Percentiles rank a stretch among this genome's conserved stretches.
phyloP scores from a whole-genome alignment of 2,888 invertebrate species.

The Dryomyza anilis region DNA sequence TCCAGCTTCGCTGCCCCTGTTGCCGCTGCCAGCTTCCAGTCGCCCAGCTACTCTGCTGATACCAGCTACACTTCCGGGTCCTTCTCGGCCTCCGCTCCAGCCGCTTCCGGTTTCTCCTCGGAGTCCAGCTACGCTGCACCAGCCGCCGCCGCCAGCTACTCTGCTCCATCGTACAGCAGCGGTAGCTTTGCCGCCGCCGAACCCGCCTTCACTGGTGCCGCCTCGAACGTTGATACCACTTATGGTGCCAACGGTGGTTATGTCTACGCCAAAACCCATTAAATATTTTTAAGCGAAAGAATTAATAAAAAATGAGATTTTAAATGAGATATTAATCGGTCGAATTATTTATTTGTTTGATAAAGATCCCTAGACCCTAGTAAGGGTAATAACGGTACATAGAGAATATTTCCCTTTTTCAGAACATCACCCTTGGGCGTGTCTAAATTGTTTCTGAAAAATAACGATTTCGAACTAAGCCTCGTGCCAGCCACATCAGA shows the following conservation, averaged over 20 bases:
- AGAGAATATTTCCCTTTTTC: slow-evolving; percentile 26
- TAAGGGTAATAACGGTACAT: no score
- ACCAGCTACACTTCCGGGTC: slow-evolving; percentile 28
- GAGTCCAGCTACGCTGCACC: not conserved
- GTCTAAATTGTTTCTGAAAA: slow-evolving; percentile 34
- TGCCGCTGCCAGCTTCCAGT: slow-evolving; percentile 14
- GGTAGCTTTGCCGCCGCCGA: slow-evolving; percentile 29
- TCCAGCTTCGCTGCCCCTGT: slow-evolving; percentile 23
- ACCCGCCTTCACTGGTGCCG: not conserved
- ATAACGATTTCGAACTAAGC: slow-evolving; percentile 40
- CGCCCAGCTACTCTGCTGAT: slow-evolving; percentile 20
- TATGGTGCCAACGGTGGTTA: slow-evolving; percentile 57
- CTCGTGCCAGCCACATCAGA: slow-evolving; percentile 41
- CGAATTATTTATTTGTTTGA: slow-evolving; percentile 29
- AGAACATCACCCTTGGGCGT: not conserved
- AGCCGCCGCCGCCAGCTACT: slow-evolving; percentile 21
- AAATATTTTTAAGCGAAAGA: no score
- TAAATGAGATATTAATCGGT: slow-evolving; percentile 31
- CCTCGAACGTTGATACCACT: slow-evolving; percentile 41
- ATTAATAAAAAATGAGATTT: no score
- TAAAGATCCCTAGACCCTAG: no score
- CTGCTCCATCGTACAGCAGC: slow-evolving; percentile 27
- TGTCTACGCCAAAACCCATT: slow-evolving; percentile 43
- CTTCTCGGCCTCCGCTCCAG: slow-evolving; percentile 7
- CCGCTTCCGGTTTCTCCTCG: slow-evolving; percentile 32